These are phyloP conservation scores for Ornithoptera priamus DNA, from an alignment of 2,888 invertebrate genomes.

Conservation along the genomic window DNA sequence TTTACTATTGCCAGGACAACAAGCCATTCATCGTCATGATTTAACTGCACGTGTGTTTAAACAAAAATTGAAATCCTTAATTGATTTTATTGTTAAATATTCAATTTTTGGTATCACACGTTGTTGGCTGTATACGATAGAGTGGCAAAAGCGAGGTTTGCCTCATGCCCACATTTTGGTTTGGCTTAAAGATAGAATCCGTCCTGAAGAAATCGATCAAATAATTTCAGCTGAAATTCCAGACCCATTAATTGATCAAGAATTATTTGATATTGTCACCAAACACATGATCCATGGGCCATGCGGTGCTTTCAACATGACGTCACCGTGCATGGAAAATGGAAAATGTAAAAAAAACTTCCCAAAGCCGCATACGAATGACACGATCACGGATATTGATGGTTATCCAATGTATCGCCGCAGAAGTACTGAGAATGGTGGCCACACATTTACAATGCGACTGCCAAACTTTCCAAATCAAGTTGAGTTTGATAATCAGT, in stretches of 20 bases:
- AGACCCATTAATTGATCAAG: constrained; percentile 14
- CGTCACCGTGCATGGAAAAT: not conserved
- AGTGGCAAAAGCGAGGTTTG: too few species aligned
- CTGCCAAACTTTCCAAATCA: constrained; percentile 27
- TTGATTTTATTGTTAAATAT: constrained; percentile 8
- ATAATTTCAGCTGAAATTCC: constrained; percentile 24
- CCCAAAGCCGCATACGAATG: constrained; percentile 8
- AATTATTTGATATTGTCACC: constrained; percentile 14
- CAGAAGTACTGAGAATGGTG: constrained; percentile 30
- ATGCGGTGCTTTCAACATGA: too few species aligned
- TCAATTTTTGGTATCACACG: too few species aligned
- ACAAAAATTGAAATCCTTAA: not conserved
- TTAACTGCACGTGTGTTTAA: constrained; percentile 2
- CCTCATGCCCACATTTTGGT: too few species aligned
- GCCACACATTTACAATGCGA: constrained; percentile 29
- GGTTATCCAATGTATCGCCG: too few species aligned
- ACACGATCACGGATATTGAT: too few species aligned
- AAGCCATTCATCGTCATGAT: constrained; percentile 1
- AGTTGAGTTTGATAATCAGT: constrained; percentile 32
- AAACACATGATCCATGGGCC: constrained; percentile 18
- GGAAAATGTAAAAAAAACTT: constrained; percentile 8
- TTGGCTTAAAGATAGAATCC: constrained; percentile 22
- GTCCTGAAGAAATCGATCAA: constrained; percentile 28
- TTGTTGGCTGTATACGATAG: too few species aligned
- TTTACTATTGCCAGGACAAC: too few species aligned